Conservation (phyloP, 2,888 invertebrate genomes). For the Scaptomyza parva region DNA sequence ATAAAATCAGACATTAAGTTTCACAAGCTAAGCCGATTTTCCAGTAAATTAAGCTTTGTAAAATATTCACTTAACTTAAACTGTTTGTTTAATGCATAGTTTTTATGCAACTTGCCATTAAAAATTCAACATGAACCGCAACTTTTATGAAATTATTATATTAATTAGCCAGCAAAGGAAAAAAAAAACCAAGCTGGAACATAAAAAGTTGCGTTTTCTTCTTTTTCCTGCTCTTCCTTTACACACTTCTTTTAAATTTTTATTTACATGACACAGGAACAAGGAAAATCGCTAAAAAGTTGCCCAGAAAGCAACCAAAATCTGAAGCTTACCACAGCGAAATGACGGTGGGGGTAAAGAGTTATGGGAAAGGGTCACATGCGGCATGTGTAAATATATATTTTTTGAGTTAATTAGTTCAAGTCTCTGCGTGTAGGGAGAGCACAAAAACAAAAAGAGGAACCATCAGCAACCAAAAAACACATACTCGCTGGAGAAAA, state of each 20-base stretch:
- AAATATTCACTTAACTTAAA: neutral
- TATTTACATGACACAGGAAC: slow-evolving; percentile 60
- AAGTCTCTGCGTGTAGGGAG: slow-evolving; percentile 31
- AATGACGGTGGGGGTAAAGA: neutral
- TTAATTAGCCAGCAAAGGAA: slow-evolving; percentile 30
- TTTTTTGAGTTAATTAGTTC: slow-evolving; percentile 70
- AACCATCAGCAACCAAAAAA: no score
- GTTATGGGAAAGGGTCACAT: slow-evolving; percentile 20
- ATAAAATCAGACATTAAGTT: no score
- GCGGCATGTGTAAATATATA: slow-evolving; percentile 61
- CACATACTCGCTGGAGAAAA: neutral
- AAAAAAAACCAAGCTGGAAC: slow-evolving; percentile 4
- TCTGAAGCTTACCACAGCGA: neutral
- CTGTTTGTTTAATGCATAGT: neutral
- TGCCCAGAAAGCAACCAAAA: slow-evolving; percentile 26
- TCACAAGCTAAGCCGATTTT: neutral
- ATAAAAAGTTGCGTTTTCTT: slow-evolving; percentile 14
- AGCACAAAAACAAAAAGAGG: neutral
- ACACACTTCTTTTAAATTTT: slow-evolving; percentile 53
- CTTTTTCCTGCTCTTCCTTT: no score
- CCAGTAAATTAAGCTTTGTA: neutral
- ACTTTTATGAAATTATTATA: slow-evolving; percentile 19
- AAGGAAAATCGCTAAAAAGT: slow-evolving; percentile 44
- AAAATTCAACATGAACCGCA: neutral
- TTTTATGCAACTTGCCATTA: neutral